phyloP scores from a whole-genome alignment of 1,140 invertebrate genomes.

The Idris sp. region DNA sequence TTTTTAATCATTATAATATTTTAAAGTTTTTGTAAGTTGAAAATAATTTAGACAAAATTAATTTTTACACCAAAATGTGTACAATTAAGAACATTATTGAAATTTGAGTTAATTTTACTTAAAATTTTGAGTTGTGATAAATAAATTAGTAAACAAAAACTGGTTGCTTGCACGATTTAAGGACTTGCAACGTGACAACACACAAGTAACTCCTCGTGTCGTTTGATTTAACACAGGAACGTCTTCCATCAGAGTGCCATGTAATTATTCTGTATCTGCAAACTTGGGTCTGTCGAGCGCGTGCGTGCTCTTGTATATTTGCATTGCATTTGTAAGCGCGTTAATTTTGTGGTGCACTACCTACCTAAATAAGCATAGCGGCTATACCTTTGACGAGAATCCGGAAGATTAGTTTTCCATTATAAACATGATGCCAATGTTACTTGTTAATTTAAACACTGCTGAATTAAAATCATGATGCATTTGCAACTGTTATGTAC shows the following conservation, averaged over 20 bases:
- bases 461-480: constrained; percentile 22
- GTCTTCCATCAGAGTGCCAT: constrained; percentile 58
- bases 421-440: constrained; percentile 55
- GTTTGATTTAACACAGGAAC: constrained; percentile 62
- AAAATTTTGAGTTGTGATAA: too few species aligned
- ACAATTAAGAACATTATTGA: too few species aligned
- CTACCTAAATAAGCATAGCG: constrained; percentile 56
- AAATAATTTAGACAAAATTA: too few species aligned
- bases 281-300: constrained; percentile 51
- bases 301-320: constrained; percentile 61
- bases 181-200: constrained; percentile 34
- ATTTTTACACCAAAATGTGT: too few species aligned
- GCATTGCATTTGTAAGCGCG: constrained; percentile 60
- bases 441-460: constrained; percentile 51
- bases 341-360: constrained; percentile 58
- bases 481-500: too few species aligned
- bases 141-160: too few species aligned
- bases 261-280: constrained; percentile 63
- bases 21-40: too few species aligned
- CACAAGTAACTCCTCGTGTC: constrained; percentile 59
- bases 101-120: too few species aligned
- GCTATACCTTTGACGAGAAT: constrained; percentile 50
- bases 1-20: too few species aligned
- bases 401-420: constrained; percentile 62
- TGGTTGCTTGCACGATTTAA: too few species aligned